phyloP scores from a whole-genome alignment of 2,888 invertebrate genomes.

The Vanessa cardui region DNA sequence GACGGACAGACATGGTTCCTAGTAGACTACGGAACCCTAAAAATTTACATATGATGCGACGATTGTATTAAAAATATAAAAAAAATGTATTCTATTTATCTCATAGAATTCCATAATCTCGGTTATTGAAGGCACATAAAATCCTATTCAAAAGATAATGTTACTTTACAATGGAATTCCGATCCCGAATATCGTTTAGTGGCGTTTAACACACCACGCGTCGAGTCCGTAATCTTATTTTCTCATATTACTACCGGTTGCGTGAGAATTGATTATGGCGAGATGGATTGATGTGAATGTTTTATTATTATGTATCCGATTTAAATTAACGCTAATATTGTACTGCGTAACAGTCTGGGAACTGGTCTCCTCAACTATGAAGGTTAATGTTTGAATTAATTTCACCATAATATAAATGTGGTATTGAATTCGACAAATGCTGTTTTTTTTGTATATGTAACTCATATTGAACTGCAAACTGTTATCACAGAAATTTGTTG shows the following conservation, averaged over 20 bases:
- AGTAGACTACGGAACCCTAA: too few species aligned
- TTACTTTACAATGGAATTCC: constrained; percentile 39
- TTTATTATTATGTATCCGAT: too few species aligned
- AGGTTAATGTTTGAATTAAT: too few species aligned
- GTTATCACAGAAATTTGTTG: too few species aligned
- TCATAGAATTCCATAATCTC: constrained; percentile 28
- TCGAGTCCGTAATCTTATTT: constrained; percentile 37
- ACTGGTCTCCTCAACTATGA: too few species aligned
- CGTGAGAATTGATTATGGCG: background rate
- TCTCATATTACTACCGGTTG: background rate
- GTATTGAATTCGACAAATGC: too few species aligned
- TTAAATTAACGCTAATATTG: too few species aligned
- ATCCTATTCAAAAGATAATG: constrained; percentile 36
- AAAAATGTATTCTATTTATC: background rate
- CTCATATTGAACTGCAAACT: too few species aligned
- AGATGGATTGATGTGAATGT: background rate
- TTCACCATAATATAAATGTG: too few species aligned
- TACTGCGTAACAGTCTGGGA: too few species aligned
- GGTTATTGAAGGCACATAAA: constrained; percentile 26
- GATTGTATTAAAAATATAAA: constrained; percentile 1
- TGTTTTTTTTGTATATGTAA: too few species aligned
- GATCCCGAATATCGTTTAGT: constrained; percentile 38
- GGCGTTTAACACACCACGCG: constrained; percentile 44
- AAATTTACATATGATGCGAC: constrained; percentile 19
- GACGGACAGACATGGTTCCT: too few species aligned